Percentiles rank a stretch among this genome's conserved stretches.
These are phyloP conservation scores for Limnephilus lunatus DNA, from an alignment of 2,888 invertebrate species.

Conservation along the genomic window DNA sequence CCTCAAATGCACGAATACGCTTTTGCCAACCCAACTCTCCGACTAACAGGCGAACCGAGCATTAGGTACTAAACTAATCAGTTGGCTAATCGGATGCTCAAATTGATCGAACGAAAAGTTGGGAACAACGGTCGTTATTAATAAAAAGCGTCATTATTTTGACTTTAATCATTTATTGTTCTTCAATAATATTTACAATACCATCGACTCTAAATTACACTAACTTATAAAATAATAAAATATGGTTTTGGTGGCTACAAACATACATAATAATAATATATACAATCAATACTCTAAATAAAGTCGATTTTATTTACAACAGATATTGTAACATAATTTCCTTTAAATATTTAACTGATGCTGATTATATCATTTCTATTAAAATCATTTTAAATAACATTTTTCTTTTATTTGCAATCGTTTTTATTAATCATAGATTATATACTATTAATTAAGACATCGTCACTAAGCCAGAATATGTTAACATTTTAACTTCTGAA, in stretches of 20 bases:
- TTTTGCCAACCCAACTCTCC: no score
- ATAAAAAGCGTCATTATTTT: no score
- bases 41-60: no score
- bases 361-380: not conserved
- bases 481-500: not conserved
- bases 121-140: no score
- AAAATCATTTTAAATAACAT: not conserved
- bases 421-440: not conserved
- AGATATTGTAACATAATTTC: conserved; percentile 2
- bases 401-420: not conserved
- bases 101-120: no score
- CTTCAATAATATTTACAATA: not conserved
- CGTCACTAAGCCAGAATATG: not conserved
- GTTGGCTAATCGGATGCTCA: no score
- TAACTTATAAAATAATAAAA: not conserved
- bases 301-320: conserved; percentile 13
- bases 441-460: not conserved
- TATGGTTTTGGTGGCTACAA: not conserved
- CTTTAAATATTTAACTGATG: not conserved
- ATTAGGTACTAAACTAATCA: no score
- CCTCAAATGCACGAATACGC: no score
- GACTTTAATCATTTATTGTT: not conserved
- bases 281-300: conserved; percentile 3
- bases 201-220: not conserved
- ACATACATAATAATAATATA: conserved; percentile 11